Percentiles rank a stretch among this genome's conserved stretches.
These are phyloP conservation scores for Tribolium freemani DNA, from an alignment of 2,888 invertebrate genomes.

Conservation along the genomic window DNA sequence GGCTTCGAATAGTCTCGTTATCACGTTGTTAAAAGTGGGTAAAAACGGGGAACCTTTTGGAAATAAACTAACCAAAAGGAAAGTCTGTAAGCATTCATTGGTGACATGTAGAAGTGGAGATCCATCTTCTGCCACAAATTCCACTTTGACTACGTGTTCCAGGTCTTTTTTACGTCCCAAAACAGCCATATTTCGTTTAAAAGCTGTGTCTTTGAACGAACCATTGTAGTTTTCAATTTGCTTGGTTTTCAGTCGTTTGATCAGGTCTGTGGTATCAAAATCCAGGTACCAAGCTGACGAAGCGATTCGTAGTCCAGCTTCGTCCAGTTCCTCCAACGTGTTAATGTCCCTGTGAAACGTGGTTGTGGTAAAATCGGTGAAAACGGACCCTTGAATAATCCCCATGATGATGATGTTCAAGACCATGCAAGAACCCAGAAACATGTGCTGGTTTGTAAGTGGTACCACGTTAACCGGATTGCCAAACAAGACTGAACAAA, in stretches of 20 bases:
- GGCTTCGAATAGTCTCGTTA: conserved; percentile 61
- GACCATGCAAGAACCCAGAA: neutral
- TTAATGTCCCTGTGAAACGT: conserved; percentile 43
- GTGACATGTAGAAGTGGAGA: conserved; percentile 66
- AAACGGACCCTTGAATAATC: conserved; percentile 3
- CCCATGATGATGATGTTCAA: conserved; percentile 5
- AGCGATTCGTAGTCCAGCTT: conserved; percentile 64
- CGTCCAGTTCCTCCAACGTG: conserved; percentile 59
- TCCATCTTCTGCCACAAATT: conserved; percentile 56
- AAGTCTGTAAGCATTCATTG: conserved; percentile 66
- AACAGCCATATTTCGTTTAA: neutral
- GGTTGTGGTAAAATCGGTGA: neutral
- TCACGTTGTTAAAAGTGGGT: conserved; percentile 60
- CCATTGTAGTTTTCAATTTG: neutral
- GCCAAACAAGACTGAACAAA: neutral
- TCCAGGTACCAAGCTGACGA: conserved; percentile 48
- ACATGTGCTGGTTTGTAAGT: neutral
- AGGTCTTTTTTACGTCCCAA: neutral
- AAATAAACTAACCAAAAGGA: conserved; percentile 66
- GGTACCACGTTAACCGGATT: neutral
- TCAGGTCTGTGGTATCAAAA: neutral
- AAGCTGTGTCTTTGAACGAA: neutral
- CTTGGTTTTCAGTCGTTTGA: neutral
- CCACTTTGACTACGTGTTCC: neutral
- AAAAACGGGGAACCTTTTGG: conserved; percentile 66